Evolutionary conservation across 2,113 vertebrate genomes (phyloP).

Genomic region (Megaceryle torquata): DNA sequence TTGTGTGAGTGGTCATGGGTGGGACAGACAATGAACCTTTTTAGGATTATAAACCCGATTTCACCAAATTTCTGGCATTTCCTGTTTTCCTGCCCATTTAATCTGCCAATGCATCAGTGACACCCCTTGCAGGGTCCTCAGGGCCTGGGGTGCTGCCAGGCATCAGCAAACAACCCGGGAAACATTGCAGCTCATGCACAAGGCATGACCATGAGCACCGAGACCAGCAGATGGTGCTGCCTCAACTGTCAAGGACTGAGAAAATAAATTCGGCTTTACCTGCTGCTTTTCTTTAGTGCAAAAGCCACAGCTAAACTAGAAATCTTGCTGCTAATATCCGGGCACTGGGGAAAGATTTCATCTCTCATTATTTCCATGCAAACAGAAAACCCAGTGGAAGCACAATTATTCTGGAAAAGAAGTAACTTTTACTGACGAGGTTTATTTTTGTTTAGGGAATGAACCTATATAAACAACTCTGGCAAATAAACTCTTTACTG

Average conservation of each 20-base stretch:
- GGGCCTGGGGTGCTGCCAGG: background rate
- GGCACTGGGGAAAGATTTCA: background rate
- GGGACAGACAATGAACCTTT: background rate
- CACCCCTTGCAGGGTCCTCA: background rate
- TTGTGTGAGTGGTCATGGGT: background rate
- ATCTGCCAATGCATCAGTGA: background rate
- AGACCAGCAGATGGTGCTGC: constrained; percentile 56
- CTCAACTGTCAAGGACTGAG: background rate
- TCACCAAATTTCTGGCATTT: background rate
- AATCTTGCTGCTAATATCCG: background rate
- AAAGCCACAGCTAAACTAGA: background rate
- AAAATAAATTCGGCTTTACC: background rate
- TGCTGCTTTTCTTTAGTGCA: background rate
- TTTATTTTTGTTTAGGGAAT: background rate
- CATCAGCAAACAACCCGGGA: background rate
- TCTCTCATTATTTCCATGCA: background rate
- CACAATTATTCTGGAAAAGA: background rate
- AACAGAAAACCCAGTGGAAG: background rate
- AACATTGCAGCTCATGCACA: background rate
- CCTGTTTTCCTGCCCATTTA: background rate
- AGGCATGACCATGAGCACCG: background rate
- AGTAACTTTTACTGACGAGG: background rate
- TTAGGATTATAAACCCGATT: background rate
- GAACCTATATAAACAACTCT: background rate
- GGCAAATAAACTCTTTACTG: background rate